These are phyloP conservation scores for Bradynema listronoti DNA, from an alignment of 1,140 invertebrate genomes.

Conservation along the genomic window DNA sequence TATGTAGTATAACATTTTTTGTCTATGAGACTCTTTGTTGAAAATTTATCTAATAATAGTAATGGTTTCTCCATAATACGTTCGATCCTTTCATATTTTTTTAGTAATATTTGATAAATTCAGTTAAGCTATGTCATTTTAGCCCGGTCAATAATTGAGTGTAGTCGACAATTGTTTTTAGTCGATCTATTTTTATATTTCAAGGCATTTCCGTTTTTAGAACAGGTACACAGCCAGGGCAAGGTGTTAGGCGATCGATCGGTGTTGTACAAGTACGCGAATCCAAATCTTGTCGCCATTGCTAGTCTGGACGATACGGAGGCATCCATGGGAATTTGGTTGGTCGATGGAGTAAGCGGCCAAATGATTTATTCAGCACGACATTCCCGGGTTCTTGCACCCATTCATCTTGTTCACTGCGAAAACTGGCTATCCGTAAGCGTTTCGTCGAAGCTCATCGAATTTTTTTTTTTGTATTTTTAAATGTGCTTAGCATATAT, in stretches of 20 bases:
- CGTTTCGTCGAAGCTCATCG: too few relatives aligned
- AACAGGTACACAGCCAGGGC: slow-evolving; percentile 89
- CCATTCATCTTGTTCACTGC: slow-evolving; percentile 82
- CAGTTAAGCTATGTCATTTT: neutral
- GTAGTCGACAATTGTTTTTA: too few relatives aligned
- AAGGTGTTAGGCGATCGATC: slow-evolving; percentile 85
- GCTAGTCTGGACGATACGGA: slow-evolving; percentile 71
- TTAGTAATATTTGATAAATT: neutral
- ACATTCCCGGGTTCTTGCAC: slow-evolving; percentile 66
- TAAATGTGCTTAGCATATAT: too few relatives aligned
- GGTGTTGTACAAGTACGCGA: slow-evolving; percentile 95
- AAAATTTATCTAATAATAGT: neutral
- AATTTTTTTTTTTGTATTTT: too few relatives aligned
- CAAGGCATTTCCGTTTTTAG: too few relatives aligned
- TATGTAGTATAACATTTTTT: too few relatives aligned
- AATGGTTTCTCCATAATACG: neutral
- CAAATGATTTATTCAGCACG: slow-evolving; percentile 62
- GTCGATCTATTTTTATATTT: too few relatives aligned
- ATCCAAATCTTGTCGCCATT: slow-evolving; percentile 87
- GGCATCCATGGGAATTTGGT: slow-evolving; percentile 66
- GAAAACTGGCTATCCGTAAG: slow-evolving; percentile 85
- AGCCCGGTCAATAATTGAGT: too few relatives aligned
- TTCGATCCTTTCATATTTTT: neutral
- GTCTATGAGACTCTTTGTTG: too few relatives aligned
- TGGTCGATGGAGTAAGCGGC: slow-evolving; percentile 83